phyloP scores from a whole-genome alignment of 2,888 invertebrate species.

The Acanthacorydalis orientalis region DNA sequence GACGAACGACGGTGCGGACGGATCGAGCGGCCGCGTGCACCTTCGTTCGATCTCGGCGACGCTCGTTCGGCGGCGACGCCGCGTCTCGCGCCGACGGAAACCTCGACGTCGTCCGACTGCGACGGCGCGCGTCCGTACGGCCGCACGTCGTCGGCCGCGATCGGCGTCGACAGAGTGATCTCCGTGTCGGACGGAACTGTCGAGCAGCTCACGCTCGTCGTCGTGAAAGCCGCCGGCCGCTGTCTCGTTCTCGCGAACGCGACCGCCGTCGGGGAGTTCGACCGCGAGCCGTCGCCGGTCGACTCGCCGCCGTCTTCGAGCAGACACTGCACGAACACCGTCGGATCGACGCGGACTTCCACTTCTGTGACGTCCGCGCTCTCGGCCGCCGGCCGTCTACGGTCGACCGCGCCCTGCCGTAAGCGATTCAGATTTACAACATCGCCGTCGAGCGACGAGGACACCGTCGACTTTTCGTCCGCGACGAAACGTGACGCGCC shows the following conservation, averaged over 20 bases:
- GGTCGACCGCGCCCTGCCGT: neutral
- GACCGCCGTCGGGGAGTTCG: neutral
- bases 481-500: too few relatives aligned
- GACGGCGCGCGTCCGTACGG: too few relatives aligned
- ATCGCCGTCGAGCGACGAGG: neutral
- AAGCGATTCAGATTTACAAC: neutral
- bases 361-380: constrained; percentile 31
- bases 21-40: too few relatives aligned
- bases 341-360: constrained; percentile 53
- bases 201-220: neutral
- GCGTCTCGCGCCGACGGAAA: too few relatives aligned
- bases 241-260: neutral
- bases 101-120: too few relatives aligned
- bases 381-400: neutral
- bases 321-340: constrained; percentile 44
- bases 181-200: neutral
- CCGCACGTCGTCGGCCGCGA: too few relatives aligned
- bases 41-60: too few relatives aligned
- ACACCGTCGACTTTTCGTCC: neutral
- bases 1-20: too few relatives aligned
- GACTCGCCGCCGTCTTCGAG: constrained; percentile 24
- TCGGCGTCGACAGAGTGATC: too few relatives aligned
- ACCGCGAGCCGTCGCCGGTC: constrained; percentile 3
- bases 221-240: neutral
- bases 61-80: too few relatives aligned